A percentile compares a stretch with the other conserved stretches of the same genome.
phyloP scores from a whole-genome alignment of 2,797 vertebrate species.

The Catamblyrhynchus diadema region DNA sequence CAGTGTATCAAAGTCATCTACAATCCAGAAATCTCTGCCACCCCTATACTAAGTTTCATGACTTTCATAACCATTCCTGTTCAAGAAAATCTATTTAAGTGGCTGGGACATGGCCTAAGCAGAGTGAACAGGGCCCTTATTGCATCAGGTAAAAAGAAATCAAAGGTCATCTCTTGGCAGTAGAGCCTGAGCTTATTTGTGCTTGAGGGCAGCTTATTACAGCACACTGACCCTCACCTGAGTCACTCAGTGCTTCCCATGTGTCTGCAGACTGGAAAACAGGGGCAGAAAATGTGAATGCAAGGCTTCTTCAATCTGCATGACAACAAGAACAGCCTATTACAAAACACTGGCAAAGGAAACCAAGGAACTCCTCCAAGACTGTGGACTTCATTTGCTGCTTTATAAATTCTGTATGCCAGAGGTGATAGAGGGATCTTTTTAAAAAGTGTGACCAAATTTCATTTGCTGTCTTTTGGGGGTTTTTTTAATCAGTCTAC shows the following conservation, averaged over 20 bases:
- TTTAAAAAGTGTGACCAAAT: not conserved
- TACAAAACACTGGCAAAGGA: not conserved
- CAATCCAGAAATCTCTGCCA: not conserved
- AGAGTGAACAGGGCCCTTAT: not conserved
- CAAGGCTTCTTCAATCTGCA: not conserved
- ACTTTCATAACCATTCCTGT: not conserved
- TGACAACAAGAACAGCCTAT: not conserved
- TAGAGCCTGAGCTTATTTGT: not conserved
- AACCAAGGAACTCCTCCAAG: not conserved
- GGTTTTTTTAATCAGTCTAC: not conserved
- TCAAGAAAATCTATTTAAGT: not conserved
- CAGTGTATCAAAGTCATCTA: not conserved
- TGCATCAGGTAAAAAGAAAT: slow-evolving; percentile 19
- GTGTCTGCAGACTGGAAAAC: not conserved
- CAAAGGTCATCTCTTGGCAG: slow-evolving; percentile 40
- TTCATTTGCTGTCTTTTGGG: not conserved
- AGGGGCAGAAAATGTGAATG: not conserved
- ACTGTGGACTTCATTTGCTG: not conserved
- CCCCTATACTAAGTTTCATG: not conserved
- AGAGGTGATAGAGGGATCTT: not conserved
- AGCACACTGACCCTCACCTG: slow-evolving; percentile 26
- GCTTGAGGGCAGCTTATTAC: not conserved
- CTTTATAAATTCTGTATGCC: not conserved
- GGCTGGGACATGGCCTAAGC: not conserved
- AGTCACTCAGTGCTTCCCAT: not conserved